Conservation (phyloP, 2,797 vertebrate species). For the Tinamus major region DNA sequence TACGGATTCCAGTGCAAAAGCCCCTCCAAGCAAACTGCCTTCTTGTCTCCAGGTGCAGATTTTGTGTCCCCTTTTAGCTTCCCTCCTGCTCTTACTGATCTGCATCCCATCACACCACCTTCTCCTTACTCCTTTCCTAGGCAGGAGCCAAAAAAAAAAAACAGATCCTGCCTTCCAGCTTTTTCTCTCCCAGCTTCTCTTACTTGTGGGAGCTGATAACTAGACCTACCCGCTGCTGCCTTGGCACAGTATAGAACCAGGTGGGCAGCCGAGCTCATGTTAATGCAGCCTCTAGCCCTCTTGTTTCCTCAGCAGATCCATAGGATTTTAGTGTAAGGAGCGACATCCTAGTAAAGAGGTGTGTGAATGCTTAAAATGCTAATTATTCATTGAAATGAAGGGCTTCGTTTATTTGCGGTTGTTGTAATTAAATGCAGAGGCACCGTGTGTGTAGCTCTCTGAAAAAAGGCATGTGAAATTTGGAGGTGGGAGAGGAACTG, state of each 20-base stretch:
- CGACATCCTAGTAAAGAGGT: background rate
- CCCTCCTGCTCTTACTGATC: background rate
- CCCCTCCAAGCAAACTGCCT: background rate
- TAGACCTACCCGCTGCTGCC: background rate
- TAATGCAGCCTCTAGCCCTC: background rate
- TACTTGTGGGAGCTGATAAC: background rate
- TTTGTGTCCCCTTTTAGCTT: background rate
- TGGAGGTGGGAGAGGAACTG: slow-evolving; percentile 17
- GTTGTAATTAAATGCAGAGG: slow-evolving; percentile 52
- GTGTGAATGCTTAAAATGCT: background rate
- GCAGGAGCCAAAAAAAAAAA: background rate
- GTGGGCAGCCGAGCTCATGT: background rate
- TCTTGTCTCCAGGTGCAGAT: background rate
- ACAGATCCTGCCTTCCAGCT: background rate
- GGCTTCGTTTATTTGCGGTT: background rate
- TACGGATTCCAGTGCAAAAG: background rate
- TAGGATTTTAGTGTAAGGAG: background rate
- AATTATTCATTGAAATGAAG: background rate
- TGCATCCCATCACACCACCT: background rate
- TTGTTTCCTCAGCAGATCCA: background rate
- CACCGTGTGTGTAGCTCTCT: background rate
- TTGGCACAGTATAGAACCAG: background rate
- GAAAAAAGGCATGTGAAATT: background rate
- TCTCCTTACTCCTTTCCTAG: background rate
- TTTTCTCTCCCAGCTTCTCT: background rate